Base-by-base conservation (phyloP, 2,113 vertebrate genomes). In the Galemys pyrenaicus region DNA sequence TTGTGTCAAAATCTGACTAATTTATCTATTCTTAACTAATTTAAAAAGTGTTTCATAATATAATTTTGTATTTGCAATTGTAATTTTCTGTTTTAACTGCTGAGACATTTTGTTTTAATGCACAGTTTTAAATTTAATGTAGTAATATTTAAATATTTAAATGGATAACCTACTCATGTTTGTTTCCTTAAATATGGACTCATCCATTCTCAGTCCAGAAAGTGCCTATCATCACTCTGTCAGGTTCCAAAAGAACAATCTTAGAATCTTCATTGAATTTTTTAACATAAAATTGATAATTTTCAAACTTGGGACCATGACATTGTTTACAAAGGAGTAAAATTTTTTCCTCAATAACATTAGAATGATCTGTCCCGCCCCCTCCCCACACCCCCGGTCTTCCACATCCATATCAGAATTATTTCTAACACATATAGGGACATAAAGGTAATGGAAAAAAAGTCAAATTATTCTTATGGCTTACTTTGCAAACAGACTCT, bases 201-300 rank as follows among this genome's bases (percentile, higher is more conserved):
- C 26, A 85, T 68, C 19, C 46, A 96, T 75, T 95, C 79, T 87
- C 73, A 77, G 10, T 73, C n/a, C 46, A 93, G 56, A 60, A 71
- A 37, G 39, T 35, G 56, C 4, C 2, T 54, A 74, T 44, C 11
- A 65, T 54, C 1, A 58, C 37, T 82, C 65, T 74, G 16, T 37
- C 37, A 54, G 80, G 6, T 75, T 86, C 26, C 17, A 78, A 83
- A 79, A 71, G 24, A 54, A 65, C 11, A 44, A 70, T 35, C 17
- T 26, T 41, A 79, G 32, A 51, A 73, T 80, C 77, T 49, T 65
- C 64, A 44, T 20, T 11, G 0, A 19, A 74, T 54, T 77, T 7
- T 32, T 39, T 78, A 26, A 37, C 28, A 51, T 2, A 74, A 56
- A 94, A 56, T 65, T 65, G 32, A 37, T 6, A 74, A 7, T 75